Conservation (phyloP, 2,888 invertebrate genomes). For the Vanessa cardui region DNA sequence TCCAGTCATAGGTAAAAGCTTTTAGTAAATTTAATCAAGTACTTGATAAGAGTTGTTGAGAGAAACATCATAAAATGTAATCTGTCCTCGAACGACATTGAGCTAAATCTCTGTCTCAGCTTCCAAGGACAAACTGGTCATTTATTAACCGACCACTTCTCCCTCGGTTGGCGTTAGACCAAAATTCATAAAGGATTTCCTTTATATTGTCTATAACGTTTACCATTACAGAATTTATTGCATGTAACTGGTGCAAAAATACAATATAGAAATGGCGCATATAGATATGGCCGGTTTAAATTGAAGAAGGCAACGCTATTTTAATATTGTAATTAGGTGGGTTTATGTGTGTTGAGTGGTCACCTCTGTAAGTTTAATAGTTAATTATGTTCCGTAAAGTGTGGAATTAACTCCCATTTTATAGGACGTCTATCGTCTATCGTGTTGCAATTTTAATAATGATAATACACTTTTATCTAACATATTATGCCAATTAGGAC, state of each 20-base stretch:
- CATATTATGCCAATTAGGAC: no score
- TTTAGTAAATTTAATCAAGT: neutral
- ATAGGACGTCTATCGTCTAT: no score
- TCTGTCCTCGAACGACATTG: conserved; percentile 3
- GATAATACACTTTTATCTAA: no score
- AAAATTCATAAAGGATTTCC: conserved; percentile 21
- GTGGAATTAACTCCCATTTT: no score
- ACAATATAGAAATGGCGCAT: no score
- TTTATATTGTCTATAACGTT: conserved; percentile 9
- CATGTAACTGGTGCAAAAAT: neutral
- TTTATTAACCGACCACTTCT: conserved; percentile 23
- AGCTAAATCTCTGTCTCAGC: conserved; percentile 20
- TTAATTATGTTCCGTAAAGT: no score
- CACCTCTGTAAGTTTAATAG: no score
- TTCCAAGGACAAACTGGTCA: conserved; percentile 20
- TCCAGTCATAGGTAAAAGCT: neutral
- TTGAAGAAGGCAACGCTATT: no score
- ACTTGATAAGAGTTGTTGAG: neutral
- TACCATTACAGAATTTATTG: conserved; percentile 13
- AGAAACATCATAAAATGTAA: neutral
- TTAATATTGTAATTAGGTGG: no score
- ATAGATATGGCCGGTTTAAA: no score
- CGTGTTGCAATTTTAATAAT: no score
- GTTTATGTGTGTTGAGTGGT: no score
- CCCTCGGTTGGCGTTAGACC: conserved; percentile 19